These are phyloP conservation scores for Cotesia glomerata DNA, from an alignment of 1,140 invertebrate species.

Conservation along the genomic window DNA sequence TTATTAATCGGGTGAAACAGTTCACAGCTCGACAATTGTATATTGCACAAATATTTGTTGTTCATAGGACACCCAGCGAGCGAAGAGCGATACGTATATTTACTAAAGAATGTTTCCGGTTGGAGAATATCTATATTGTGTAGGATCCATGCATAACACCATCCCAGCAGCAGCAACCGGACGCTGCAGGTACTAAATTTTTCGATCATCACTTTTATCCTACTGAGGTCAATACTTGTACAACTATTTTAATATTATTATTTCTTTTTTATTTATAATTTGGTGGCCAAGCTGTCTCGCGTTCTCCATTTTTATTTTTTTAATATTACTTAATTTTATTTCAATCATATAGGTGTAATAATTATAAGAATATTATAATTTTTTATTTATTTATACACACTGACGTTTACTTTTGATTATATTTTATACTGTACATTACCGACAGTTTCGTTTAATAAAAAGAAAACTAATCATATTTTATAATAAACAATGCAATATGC, in stretches of 20 bases:
- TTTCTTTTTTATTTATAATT: not conserved
- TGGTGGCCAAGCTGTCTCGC: too few species aligned
- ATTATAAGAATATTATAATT: too few species aligned
- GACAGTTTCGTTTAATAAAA: too few species aligned
- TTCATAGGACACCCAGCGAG: slow-evolving; percentile 48
- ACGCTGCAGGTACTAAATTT: slow-evolving; percentile 28
- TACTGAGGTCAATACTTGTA: slow-evolving; percentile 3
- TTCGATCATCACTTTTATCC: slow-evolving; percentile 8
- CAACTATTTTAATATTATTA: not conserved
- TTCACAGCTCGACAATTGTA: slow-evolving; percentile 27
- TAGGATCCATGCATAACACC: not conserved
- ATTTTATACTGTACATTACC: too few species aligned
- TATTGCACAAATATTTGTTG: slow-evolving; percentile 33
- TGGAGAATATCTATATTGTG: slow-evolving; percentile 14
- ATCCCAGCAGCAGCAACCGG: not conserved
- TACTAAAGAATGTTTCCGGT: slow-evolving; percentile 52
- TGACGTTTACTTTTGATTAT: too few species aligned
- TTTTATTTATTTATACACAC: too few species aligned
- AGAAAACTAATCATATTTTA: too few species aligned
- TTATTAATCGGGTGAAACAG: slow-evolving; percentile 28
- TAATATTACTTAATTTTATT: too few species aligned
- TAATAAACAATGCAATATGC: too few species aligned
- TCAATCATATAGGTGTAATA: too few species aligned
- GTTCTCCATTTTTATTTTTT: not conserved
- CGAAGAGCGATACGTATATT: slow-evolving; percentile 62